Evolutionary conservation across 2,888 invertebrate genomes (phyloP).

Genomic region (Stegana nigrithorax): DNA sequence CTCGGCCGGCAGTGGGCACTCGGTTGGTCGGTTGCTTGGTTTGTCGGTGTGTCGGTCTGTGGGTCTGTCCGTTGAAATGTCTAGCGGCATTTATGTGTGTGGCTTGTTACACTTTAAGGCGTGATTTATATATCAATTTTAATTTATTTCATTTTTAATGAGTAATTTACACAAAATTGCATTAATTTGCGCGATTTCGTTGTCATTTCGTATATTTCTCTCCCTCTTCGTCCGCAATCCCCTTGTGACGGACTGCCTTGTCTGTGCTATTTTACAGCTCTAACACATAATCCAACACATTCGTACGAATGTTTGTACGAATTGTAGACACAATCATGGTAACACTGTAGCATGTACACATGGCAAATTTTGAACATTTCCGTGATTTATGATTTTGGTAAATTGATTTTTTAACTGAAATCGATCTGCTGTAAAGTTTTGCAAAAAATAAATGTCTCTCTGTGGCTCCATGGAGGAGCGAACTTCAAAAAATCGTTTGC

Average conservation of each 20-base stretch:
- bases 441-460: constrained; percentile 28
- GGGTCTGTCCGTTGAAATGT: constrained; percentile 21
- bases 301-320: neutral
- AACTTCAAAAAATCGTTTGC: no score
- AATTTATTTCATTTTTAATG: constrained; percentile 61
- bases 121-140: constrained; percentile 53
- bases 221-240: neutral
- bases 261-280: neutral
- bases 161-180: constrained; percentile 60
- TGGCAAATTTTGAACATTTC: constrained; percentile 60
- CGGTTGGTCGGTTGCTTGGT: constrained; percentile 35
- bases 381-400: constrained; percentile 50
- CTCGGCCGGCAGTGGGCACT: no score
- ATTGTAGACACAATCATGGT: no score
- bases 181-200: constrained; percentile 48
- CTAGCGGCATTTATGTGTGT: constrained; percentile 7
- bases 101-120: constrained; percentile 17
- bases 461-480: constrained; percentile 22
- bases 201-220: constrained; percentile 19
- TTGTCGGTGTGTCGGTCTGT: constrained; percentile 5
- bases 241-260: neutral
- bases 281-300: neutral
- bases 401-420: constrained; percentile 39
- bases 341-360: no score
- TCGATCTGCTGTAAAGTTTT: constrained; percentile 20